Evolutionary conservation across 2,113 vertebrate species (phyloP), one percentile per base, ranked within the genome.

Genomic region (Catharus fuscescens): DNA sequence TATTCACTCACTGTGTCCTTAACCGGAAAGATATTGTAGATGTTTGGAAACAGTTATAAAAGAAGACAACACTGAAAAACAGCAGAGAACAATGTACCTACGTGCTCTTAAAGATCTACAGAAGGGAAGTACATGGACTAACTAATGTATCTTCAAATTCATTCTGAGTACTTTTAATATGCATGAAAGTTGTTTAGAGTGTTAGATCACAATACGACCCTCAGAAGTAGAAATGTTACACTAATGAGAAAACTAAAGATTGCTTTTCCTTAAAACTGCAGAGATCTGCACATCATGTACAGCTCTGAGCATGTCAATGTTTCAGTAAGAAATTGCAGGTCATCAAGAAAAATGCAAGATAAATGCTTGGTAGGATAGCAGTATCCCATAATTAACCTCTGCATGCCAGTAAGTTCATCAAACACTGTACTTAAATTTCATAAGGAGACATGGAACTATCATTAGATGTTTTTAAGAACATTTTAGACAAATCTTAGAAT

Each of bases 401-500:
- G 18, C 17, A 12, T 67, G 62, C 16, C 28, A 62, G 26, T 48
- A 82, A 81, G 11, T 59, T 91, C 66, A 74, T 78, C 47, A 81
- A 79, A 64, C 14, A 48, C 10, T 17, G 19, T 19, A 71, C 29
- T 67, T 78, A 34, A 61, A 89, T 52, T 81, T 73, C 44, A 28
- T 38, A 67, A 47, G 38, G 36, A 69, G 47, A 52, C 32, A 48
- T 15, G 28, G n/a, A 93, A 77, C 6, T 61, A 31, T 21, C 15
- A 40, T 7, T 65, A 28, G 15, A 72, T 56, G 20, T 53, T 94
- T 90, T 69, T 9, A 93, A 69, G 36, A 88, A 65, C 12, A 34
- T 57, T 94, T 89, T 47, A 42, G 71, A 82, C 23, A 80, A 69
- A n/a, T 36, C 21, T 65, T 71, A 79, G n/a, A 88, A 88, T 65